Evolutionary conservation across 2,888 invertebrate genomes (phyloP).

Genomic region (Cerceris rybyensis): DNA sequence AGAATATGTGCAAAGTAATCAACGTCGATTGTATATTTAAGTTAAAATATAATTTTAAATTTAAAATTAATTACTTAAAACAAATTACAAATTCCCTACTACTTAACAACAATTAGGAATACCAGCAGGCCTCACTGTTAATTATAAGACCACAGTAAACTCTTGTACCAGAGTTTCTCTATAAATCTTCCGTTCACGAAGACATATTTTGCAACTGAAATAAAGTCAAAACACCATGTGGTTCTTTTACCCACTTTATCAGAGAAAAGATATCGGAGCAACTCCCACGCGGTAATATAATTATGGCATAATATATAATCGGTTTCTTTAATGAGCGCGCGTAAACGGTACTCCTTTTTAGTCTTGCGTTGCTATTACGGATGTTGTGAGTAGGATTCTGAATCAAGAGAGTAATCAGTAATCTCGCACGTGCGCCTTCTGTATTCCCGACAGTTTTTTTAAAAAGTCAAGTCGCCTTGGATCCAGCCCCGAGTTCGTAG

Average conservation of each 20-base stretch:
- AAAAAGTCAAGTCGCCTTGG: slow-evolving; percentile 77
- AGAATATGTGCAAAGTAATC: too few relatives aligned
- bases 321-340: slow-evolving; percentile 47
- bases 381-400: slow-evolving; percentile 54
- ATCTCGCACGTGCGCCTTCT: slow-evolving; percentile 78
- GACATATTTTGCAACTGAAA: background rate
- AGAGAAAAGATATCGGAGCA: slow-evolving; percentile 37
- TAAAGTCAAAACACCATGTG: slow-evolving; percentile 6
- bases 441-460: slow-evolving; percentile 80
- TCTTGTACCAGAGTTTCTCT: too few relatives aligned
- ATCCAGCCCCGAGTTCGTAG: slow-evolving; percentile 78
- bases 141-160: background rate
- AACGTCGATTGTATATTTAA: too few relatives aligned
- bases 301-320: slow-evolving; percentile 30
- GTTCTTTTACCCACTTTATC: slow-evolving; percentile 52
- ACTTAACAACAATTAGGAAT: too few relatives aligned
- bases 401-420: slow-evolving; percentile 59
- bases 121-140: too few relatives aligned
- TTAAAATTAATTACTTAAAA: too few relatives aligned
- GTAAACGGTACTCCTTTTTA: slow-evolving; percentile 38
- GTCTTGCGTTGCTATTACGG: slow-evolving; percentile 53
- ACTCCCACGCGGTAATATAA: slow-evolving; percentile 39
- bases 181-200: too few relatives aligned
- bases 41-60: too few relatives aligned
- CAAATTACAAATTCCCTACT: too few relatives aligned